A percentile compares a stretch with the other conserved stretches of the same genome.
Conservation (phyloP, 1,140 invertebrate genomes). For the Drosophila tropicalis region DNA sequence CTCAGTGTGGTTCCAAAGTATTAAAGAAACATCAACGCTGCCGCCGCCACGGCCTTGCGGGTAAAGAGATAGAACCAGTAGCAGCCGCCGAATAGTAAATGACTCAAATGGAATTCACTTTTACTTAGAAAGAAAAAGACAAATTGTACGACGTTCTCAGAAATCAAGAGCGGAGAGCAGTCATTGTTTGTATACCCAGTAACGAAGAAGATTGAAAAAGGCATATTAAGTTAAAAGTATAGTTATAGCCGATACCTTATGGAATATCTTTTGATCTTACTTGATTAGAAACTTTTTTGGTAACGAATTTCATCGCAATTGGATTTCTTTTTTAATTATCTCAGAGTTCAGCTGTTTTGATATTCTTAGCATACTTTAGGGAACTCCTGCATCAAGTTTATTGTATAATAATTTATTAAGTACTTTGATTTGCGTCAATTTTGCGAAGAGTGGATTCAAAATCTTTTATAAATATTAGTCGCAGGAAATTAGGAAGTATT, state of each 20-base stretch:
- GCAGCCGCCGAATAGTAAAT: slow-evolving; percentile 30
- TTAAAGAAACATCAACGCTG: slow-evolving; percentile 24
- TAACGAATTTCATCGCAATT: too few species aligned
- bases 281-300: too few species aligned
- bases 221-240: background rate
- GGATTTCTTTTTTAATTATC: fast-evolving
- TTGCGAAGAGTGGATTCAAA: too few species aligned
- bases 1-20: background rate
- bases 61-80: slow-evolving; percentile 2
- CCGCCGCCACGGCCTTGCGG: slow-evolving; percentile 52
- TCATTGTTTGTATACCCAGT: slow-evolving; percentile 4
- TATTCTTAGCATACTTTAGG: background rate
- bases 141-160: background rate
- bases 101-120: slow-evolving; percentile 72
- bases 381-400: background rate
- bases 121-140: slow-evolving; percentile 36
- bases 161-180: slow-evolving; percentile 1
- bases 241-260: too few species aligned
- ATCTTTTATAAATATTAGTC: too few species aligned
- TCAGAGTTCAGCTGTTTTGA: too few species aligned
- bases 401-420: background rate
- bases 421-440: background rate
- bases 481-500: too few species aligned
- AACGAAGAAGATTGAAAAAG: background rate
- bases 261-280: too few species aligned